Percentiles rank a stretch among this genome's conserved stretches.
phyloP scores from a whole-genome alignment of 2,113 vertebrate species.

The rat (Rattus norvegicus) region GRCr8 NC_086034.1:6251001-6251500 shows the following conservation, averaged over 20 bases:
- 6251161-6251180: not conserved
- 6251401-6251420: not conserved
- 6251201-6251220: not conserved
- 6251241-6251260: not conserved
- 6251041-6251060: constrained; percentile 22
- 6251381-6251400: no score
- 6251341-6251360: not conserved
- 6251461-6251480: not conserved
- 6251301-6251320: not conserved
- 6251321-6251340: not conserved
- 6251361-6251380: not conserved
- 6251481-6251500: not conserved
- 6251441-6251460: not conserved
- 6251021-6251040: constrained; percentile 23
- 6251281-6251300: not conserved
- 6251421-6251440: not conserved
- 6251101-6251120: not conserved
- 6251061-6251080: not conserved
- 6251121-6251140: not conserved
- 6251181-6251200: not conserved
- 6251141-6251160: not conserved
- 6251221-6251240: not conserved
- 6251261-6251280: not conserved
- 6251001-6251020: not conserved
- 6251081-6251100: not conserved